phyloP scores from a whole-genome alignment of 1,140 invertebrate species.

The Anoplolepis gracilipes region DNA sequence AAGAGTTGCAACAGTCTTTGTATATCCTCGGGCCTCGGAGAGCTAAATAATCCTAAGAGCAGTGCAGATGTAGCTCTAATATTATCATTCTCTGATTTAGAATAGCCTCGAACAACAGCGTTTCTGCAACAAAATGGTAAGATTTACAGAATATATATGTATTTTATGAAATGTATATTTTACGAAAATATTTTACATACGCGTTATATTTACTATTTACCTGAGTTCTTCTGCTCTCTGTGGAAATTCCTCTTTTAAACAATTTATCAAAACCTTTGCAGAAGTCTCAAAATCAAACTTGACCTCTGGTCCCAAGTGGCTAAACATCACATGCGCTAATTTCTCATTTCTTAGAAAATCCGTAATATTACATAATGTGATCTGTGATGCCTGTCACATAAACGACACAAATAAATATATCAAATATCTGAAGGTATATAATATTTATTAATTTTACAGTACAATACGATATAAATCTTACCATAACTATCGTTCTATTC shows the following conservation, averaged over 20 bases:
- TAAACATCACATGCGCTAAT: conserved; percentile 70
- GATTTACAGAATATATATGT: neutral
- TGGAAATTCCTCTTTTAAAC: conserved; percentile 77
- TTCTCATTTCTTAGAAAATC: conserved; percentile 72
- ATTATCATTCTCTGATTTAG: conserved; percentile 78
- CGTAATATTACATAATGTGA: conserved; percentile 75
- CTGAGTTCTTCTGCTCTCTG: conserved; percentile 80
- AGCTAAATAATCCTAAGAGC: conserved; percentile 80
- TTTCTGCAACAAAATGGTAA: conserved; percentile 70
- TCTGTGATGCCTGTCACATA: conserved; percentile 72
- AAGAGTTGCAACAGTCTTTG: conserved; percentile 88
- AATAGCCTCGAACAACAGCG: conserved; percentile 80
- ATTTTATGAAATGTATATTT: neutral
- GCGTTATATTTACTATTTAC: conserved; percentile 68
- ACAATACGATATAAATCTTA: conserved; percentile 31
- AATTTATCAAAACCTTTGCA: conserved; percentile 76
- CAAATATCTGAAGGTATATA: neutral
- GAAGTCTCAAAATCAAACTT: conserved; percentile 76
- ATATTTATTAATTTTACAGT: neutral
- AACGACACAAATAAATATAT: conserved; percentile 31
- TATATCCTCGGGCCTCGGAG: conserved; percentile 79
- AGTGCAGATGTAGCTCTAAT: conserved; percentile 79
- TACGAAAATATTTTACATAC: conserved; percentile 12
- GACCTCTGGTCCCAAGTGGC: conserved; percentile 68
- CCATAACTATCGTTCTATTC: conserved; percentile 74